Conservation (phyloP, 2,797 vertebrate genomes). For the Taeniopygia guttata region DNA sequence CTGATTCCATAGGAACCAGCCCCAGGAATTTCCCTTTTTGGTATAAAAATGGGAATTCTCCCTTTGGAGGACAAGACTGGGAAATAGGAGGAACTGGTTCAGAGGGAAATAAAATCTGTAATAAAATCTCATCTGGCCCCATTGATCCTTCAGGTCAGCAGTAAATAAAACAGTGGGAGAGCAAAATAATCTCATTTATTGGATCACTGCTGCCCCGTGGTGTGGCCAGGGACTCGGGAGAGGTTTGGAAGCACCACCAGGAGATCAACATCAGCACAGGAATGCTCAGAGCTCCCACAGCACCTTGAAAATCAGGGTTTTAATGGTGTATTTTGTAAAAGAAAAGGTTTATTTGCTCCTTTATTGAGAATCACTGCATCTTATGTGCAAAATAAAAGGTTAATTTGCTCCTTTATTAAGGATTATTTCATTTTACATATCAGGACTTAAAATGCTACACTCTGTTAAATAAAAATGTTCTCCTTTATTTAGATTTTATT, state of each 20-base stretch:
- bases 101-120: background rate
- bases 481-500: background rate
- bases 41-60: background rate
- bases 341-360: background rate
- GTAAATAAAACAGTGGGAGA: background rate
- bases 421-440: fast-evolving
- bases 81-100: background rate
- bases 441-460: background rate
- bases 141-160: background rate
- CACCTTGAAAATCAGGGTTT: no score
- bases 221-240: no score
- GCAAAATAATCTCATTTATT: background rate
- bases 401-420: background rate
- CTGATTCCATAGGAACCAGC: background rate
- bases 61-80: background rate
- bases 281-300: no score
- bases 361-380: background rate
- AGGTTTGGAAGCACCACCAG: no score
- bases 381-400: background rate
- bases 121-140: background rate
- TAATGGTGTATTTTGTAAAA: no score
- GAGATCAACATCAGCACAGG: no score
- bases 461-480: background rate
- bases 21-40: background rate
- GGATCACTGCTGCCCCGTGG: no score